These are phyloP conservation scores for Pristis pectinata DNA, from an alignment of 2,797 vertebrate genomes.

Conservation along the genomic window DNA sequence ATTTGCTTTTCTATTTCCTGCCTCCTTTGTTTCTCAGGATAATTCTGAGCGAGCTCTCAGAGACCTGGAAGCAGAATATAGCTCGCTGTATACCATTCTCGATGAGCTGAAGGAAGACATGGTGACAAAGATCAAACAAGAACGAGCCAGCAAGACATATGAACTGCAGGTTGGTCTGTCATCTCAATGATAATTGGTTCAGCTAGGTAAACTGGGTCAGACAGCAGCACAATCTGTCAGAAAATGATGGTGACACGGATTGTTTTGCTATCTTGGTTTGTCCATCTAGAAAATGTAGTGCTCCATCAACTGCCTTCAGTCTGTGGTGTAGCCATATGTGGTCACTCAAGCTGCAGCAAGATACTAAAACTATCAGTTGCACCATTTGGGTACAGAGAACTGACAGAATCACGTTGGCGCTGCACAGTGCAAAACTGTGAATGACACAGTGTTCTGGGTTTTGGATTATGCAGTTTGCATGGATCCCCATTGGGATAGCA, in stretches of 20 bases:
- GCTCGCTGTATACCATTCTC: constrained; percentile 67
- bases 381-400: neutral
- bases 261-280: neutral
- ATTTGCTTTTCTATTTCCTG: neutral
- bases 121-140: constrained; percentile 88
- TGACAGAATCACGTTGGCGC: neutral
- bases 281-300: neutral
- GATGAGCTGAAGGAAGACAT: constrained; percentile 84
- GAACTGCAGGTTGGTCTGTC: constrained; percentile 74
- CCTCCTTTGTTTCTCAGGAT: constrained; percentile 51
- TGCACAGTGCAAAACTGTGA: neutral
- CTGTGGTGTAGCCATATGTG: neutral
- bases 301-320: neutral
- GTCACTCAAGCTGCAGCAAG: neutral
- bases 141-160: constrained; percentile 79
- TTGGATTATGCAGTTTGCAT: neutral
- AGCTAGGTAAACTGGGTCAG: neutral
- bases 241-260: neutral
- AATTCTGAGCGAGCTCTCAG: constrained; percentile 77
- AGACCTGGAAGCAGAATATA: constrained; percentile 81
- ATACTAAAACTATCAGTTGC: neutral
- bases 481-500: neutral
- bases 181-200: neutral
- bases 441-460: neutral
- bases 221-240: neutral